A percentile compares a stretch with the other conserved stretches of the same genome.
These are phyloP conservation scores for Myopa tessellatipennis DNA, from an alignment of 2,888 invertebrate genomes.

Conservation along the genomic window DNA sequence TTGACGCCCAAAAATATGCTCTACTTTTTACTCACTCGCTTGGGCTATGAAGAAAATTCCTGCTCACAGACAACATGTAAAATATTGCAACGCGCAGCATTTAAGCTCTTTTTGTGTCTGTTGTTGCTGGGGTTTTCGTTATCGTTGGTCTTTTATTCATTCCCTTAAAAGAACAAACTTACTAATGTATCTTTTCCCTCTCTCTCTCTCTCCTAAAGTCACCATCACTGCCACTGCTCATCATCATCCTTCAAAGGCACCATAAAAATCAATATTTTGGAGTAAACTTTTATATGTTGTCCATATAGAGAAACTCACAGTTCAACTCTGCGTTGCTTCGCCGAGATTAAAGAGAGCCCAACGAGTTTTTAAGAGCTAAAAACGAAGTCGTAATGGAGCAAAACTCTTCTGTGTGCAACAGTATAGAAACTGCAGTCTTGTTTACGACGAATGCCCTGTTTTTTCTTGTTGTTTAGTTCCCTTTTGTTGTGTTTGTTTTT, in stretches of 20 bases:
- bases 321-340: neutral
- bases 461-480: too few relatives aligned
- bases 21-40: constrained; percentile 3
- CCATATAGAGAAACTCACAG: constrained; percentile 8
- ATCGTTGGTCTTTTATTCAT: constrained; percentile 2
- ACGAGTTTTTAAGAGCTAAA: constrained; percentile 1
- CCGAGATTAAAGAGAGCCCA: neutral
- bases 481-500: too few relatives aligned
- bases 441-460: too few relatives aligned
- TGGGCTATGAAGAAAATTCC: neutral
- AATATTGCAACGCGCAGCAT: constrained; percentile 21
- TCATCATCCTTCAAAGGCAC: neutral
- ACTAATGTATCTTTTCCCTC: neutral
- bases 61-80: constrained; percentile 27
- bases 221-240: neutral
- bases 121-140: neutral
- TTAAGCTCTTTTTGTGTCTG: neutral
- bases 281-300: constrained; percentile 26
- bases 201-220: neutral
- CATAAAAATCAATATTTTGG: constrained; percentile 17
- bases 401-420: neutral
- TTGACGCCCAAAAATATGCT: constrained; percentile 30
- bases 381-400: neutral
- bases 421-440: too few relatives aligned
- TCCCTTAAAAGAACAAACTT: constrained; percentile 28